Conservation (phyloP, 2,888 invertebrate genomes). For the Antheraea assamensis region DNA sequence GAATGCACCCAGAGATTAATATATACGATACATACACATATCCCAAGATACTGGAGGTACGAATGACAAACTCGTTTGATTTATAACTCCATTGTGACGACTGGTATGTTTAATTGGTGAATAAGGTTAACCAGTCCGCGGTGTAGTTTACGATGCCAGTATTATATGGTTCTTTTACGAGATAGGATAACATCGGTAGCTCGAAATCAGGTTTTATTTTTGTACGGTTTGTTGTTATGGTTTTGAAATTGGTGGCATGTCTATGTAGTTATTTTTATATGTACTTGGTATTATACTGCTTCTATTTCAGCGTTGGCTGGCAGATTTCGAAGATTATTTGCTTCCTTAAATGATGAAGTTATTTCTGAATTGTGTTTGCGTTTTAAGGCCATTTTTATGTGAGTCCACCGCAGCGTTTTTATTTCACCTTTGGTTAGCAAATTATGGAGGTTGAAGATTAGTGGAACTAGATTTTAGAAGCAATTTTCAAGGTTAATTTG, state of each 20-base stretch:
- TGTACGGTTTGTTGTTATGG: no score
- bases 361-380: no score
- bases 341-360: no score
- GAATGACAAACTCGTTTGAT: constrained; percentile 63
- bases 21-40: constrained; percentile 6
- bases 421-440: no score
- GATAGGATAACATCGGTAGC: not conserved
- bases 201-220: not conserved
- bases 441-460: no score
- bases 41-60: constrained; percentile 19
- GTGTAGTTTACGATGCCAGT: constrained; percentile 14
- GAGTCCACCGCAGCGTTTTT: no score
- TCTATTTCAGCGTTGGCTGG: no score
- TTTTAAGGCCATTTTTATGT: no score
- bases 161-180: constrained; percentile 9
- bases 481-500: no score
- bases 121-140: constrained; percentile 53
- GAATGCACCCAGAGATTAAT: not conserved
- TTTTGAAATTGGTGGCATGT: not conserved
- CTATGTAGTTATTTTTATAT: not conserved
- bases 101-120: constrained; percentile 56
- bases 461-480: no score
- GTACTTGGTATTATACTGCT: not conserved
- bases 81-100: constrained; percentile 65
- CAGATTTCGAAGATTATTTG: no score